Evolutionary conservation across 2,113 vertebrate genomes (phyloP), one percentile per base, ranked within the genome.

Genomic region (Loxodonta africana): DNA sequence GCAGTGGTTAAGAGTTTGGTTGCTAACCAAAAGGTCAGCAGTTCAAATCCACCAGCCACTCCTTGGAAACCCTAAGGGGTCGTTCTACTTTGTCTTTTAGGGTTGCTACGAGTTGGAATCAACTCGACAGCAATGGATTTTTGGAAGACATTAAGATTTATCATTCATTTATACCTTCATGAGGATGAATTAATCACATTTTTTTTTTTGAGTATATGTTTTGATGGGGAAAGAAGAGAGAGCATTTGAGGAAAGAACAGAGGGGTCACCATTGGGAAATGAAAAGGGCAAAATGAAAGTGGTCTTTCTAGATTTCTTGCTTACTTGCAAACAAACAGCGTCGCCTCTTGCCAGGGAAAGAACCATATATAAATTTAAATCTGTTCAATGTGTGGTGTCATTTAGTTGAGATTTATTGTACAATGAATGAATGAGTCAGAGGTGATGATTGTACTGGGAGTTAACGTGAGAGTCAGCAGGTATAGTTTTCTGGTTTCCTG

Each of bases 341-440:
- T 81, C n/a, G 33, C 6, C 7, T 91, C 20, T 69, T 65, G 18
- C 33, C 4, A 9, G 67, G 44, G 87, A 81, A 82, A 63, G 53
- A 62, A 26, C 8, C 30, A 44, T 41, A 9, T 89, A 25, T 33
- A n/a, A 37, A 73, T 26, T 53, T 57, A 94, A 86, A 44, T 77
- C 57, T 90, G 80, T 78, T 44, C 2, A 2, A 23, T 76, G 84
- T 74, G 14, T 57, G 9, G 63, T 33, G 74, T 37, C 53, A 37
- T 73, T 74, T 88, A 65, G 57, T n/a, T 88, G 90, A 93, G 88
- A 85, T 57, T 96, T 73, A 78, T 88, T 90, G 3, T 67, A 51
- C 1, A 5, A 63, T 41, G 25, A 92, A 53, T 28, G 46, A 95
- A 23, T 33, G 83, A 87, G 48, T 87, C 89, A 91, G 82, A 83